A percentile compares a stretch with the other conserved stretches of the same genome.
phyloP scores from a whole-genome alignment of 2,888 invertebrate genomes.

The Sinohyriopsis cumingii region DNA sequence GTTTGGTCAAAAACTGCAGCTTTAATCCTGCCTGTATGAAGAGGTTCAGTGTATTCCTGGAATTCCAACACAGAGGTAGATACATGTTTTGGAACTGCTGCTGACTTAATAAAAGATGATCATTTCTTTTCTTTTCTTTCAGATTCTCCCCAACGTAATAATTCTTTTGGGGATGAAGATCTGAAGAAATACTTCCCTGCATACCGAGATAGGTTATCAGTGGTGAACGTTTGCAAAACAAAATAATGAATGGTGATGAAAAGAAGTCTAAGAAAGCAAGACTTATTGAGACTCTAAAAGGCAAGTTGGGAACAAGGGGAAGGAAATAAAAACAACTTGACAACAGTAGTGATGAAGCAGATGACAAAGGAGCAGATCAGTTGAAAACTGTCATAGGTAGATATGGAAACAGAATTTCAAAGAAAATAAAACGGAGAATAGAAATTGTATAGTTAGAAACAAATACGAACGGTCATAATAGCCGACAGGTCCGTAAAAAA shows the following conservation, averaged over 20 bases:
- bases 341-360: not conserved
- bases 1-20: too few species aligned
- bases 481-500: not conserved
- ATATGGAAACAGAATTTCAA: conserved; percentile 1
- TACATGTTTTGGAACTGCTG: too few species aligned
- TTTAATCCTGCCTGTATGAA: too few species aligned
- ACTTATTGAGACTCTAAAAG: not conserved
- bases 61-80: too few species aligned
- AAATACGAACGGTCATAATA: not conserved
- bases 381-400: not conserved
- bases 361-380: not conserved
- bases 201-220: not conserved
- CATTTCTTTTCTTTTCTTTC: not conserved
- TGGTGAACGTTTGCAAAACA: not conserved
- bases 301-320: not conserved
- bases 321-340: too few species aligned
- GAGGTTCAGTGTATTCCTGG: too few species aligned
- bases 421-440: not conserved
- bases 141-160: not conserved
- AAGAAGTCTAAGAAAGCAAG: not conserved
- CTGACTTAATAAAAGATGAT: too few species aligned
- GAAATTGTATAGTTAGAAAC: not conserved
- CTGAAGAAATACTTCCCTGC: conserved; percentile 1
- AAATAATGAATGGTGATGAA: not conserved
- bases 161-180: conserved; percentile 2